Base-by-base conservation (phyloP, 2,113 vertebrate genomes). In the Nipponia nippon region DNA sequence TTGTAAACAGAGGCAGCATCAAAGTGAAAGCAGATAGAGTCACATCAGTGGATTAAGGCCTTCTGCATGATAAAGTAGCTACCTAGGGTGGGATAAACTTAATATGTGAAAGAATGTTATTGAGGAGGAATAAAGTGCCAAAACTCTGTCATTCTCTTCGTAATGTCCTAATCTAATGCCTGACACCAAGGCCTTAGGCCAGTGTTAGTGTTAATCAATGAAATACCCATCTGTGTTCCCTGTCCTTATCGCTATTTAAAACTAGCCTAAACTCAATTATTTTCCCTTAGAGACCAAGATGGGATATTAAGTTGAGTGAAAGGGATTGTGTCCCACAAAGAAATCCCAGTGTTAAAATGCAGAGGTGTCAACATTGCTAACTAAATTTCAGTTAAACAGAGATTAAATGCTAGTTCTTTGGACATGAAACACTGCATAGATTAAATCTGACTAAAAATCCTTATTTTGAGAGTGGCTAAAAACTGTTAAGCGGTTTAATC, bases 71-170 rank as follows among this genome's bases (percentile, higher is more conserved):
- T 99, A 99, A 99, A 99, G 99, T 99, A 99, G 98, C 99, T 99
- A 99, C 99, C 99, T 99, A 99, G 99, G 98, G 99, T 99, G 99
- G 99, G 99, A 99, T 99, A 99, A 99, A 99, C 98, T 99, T 99
- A 99, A 99, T 99, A 99, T 99, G 99, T 99, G 99, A 99, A 99
- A 99, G 99, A 99, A 99, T 99, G 99, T 99, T 99, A 99, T 99
- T 99, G 99, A 99, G 99, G 98, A 98, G 98, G 99, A 99, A 99
- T 99, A 99, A 99, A 99, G 99, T 99, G 98, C 98, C 99, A 99
- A 99, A 99, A 99, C 99, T 99, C 99, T 98, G 99, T 99, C 99
- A 99, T 99, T 99, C 99, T 99, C 98, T 99, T 97, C 98, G 93
- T 99, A 99, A 99, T 99, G 99, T 99, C 98, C 99, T 99, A 99